Base-by-base conservation (phyloP, 2,888 invertebrate genomes). In the Rhamphomyia laevipes region DNA sequence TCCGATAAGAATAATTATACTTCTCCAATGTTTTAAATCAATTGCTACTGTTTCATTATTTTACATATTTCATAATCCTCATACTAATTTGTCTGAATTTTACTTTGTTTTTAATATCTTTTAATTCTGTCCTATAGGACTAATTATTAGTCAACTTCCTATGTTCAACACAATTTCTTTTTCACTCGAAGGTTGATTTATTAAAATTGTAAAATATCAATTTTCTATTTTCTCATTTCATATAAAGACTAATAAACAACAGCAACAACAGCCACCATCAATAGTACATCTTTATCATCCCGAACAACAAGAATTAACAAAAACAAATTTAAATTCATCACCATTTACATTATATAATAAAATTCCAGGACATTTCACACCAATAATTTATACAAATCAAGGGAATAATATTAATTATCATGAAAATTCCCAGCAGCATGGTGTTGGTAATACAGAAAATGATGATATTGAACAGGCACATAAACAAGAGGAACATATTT, bases 341-440 rank as follows among this genome's bases (percentile, higher is more conserved):
- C 76, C 76, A 55, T 77, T 77, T 65, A 65, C 71, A 55, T 70
- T 74, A 53, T 70, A 69, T 55, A 77, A 77, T 60, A 74, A 74
- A 49, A 57, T 76, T 53, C 75, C 76, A 16, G 76, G 77, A 48
- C 69, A 73, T 53, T 77, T 77, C 62, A 63, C 71, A 53, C 77
- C 76, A 42, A 75, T 76, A 58, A 63, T 69, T 62, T 68, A 67
- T 62, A 61, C 63, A 44, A 58, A 53, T 37, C 50, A 55, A 13
- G 49, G 47, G 10, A 53, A 55, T 37, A 55, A 46, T 42, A 31
- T 49, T 17, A 53, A 54, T 50, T 52, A 27, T 27, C 23, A 27
- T 6, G 23, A 27, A 27, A 27, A 4, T 27, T 27, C 23, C 4
- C 44, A 46, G 10, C 45, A 45, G n/a, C 38, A 23, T 48, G 31